Conservation (phyloP, 2,797 vertebrate species). For the Poecile montanus region DNA sequence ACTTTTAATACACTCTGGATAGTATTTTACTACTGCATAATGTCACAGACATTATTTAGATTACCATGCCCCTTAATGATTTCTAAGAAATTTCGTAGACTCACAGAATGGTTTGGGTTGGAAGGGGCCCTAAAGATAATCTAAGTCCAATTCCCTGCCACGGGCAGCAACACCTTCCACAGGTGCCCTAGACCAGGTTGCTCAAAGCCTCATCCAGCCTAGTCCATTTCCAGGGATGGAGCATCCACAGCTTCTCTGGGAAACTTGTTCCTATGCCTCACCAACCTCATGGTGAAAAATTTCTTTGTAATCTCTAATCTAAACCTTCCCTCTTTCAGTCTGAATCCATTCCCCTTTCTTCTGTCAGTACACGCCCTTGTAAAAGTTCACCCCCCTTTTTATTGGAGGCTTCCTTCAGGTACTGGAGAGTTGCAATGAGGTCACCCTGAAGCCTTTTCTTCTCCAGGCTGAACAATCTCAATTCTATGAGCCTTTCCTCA, state of each 20-base stretch:
- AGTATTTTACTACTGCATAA: background rate
- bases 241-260: background rate
- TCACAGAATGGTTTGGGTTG: background rate
- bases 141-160: background rate
- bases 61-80: background rate
- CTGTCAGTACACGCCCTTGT: background rate
- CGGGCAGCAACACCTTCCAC: background rate
- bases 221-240: background rate
- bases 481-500: background rate
- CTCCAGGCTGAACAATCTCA: background rate
- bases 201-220: background rate
- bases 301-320: background rate
- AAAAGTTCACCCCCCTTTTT: fast-evolving
- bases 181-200: background rate
- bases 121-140: background rate
- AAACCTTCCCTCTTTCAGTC: background rate
- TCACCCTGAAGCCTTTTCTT: background rate
- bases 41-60: background rate
- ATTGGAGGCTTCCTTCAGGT: background rate
- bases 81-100: background rate
- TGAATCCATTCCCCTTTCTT: background rate
- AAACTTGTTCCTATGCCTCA: background rate
- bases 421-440: background rate
- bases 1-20: background rate
- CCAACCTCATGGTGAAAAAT: background rate